Percentiles rank a stretch among this genome's conserved stretches.
Evolutionary conservation across 2,888 invertebrate genomes (phyloP).

Genomic region (Sinohyriopsis cumingii): DNA sequence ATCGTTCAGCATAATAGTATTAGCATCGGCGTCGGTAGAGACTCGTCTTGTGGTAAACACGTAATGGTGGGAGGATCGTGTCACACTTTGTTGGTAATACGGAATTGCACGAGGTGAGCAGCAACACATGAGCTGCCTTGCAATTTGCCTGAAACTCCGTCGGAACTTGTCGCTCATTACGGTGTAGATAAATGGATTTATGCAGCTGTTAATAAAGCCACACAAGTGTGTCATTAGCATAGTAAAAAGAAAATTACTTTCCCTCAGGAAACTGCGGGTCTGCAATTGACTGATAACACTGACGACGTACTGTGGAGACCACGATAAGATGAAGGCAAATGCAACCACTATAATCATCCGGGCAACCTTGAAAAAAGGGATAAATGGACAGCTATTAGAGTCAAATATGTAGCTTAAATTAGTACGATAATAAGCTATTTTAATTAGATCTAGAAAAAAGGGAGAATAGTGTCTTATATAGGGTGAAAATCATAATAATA

Average conservation of each 20-base stretch:
- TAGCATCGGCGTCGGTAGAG: conserved; percentile 24
- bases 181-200: conserved; percentile 73
- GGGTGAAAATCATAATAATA: too few species aligned
- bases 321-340: conserved; percentile 70
- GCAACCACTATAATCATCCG: conserved; percentile 74
- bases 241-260: conserved; percentile 72
- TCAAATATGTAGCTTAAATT: too few species aligned
- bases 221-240: conserved; percentile 73
- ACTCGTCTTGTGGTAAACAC: conserved; percentile 21
- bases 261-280: conserved; percentile 65
- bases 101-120: not conserved
- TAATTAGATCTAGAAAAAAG: too few species aligned
- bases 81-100: too few species aligned
- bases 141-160: conserved; percentile 62
- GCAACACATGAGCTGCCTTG: conserved; percentile 43
- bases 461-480: too few species aligned
- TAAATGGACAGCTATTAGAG: not conserved
- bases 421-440: too few species aligned
- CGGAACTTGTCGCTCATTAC: conserved; percentile 73
- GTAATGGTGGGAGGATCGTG: not conserved
- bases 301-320: conserved; percentile 74
- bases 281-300: conserved; percentile 71
- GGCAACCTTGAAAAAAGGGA: conserved; percentile 68
- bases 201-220: conserved; percentile 73
- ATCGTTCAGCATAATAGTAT: conserved; percentile 26